Conservation (phyloP, 2,888 invertebrate species). For the Pemphredon lugubris region DNA sequence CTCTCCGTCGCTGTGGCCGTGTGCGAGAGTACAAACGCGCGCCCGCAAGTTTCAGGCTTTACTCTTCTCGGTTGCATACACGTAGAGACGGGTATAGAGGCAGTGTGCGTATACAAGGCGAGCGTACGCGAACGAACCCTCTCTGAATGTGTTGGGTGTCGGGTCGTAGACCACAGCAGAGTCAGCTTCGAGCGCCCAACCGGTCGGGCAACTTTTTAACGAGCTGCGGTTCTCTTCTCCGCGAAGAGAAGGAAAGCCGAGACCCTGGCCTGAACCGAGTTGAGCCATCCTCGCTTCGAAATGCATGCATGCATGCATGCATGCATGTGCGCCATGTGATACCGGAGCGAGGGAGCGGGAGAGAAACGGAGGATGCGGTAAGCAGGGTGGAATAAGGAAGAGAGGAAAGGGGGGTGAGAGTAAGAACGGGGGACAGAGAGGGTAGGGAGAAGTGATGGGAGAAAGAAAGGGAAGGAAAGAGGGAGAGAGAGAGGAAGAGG, state of each 20-base stretch:
- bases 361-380: slow-evolving; percentile 19
- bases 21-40: slow-evolving; percentile 32
- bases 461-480: slow-evolving; percentile 24
- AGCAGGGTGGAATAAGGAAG: slow-evolving; percentile 26
- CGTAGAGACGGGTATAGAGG: slow-evolving; percentile 22
- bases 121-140: slow-evolving; percentile 30
- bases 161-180: slow-evolving; percentile 79
- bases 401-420: slow-evolving; percentile 51
- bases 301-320: slow-evolving; percentile 72
- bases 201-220: slow-evolving; percentile 81
- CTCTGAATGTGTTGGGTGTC: slow-evolving; percentile 72
- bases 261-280: slow-evolving; percentile 74
- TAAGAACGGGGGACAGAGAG: slow-evolving; percentile 29
- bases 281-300: slow-evolving; percentile 79
- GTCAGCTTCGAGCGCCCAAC: slow-evolving; percentile 78
- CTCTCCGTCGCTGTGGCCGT: slow-evolving; percentile 38
- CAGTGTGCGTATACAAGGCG: slow-evolving; percentile 21
- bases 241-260: slow-evolving; percentile 71
- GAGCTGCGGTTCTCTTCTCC: slow-evolving; percentile 73
- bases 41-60: slow-evolving; percentile 46
- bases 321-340: slow-evolving; percentile 74
- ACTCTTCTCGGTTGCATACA: slow-evolving; percentile 32
- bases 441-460: slow-evolving; percentile 15
- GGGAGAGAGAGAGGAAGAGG: neutral
- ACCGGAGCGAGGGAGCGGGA: slow-evolving; percentile 57